Conservation (phyloP, 2,797 vertebrate species). For the Esox masquinongy region DNA sequence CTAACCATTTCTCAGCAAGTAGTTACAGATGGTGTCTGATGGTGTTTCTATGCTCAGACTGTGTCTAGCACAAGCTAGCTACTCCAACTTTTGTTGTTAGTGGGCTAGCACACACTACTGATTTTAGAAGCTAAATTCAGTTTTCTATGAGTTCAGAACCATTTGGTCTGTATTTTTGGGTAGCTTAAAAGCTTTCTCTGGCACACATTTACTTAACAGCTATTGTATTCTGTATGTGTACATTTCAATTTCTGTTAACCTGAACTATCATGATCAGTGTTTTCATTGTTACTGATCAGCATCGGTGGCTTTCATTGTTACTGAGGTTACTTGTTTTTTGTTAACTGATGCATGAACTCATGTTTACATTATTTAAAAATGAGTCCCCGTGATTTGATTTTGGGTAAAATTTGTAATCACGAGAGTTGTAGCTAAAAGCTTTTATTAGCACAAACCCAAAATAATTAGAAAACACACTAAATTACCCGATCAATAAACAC, state of each 20-base stretch:
- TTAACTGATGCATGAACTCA: neutral
- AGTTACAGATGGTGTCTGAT: neutral
- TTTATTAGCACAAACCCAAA: conserved; percentile 39
- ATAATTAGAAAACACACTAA: neutral
- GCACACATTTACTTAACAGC: neutral
- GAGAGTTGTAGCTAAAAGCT: neutral
- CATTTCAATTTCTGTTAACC: neutral
- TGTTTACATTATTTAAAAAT: neutral
- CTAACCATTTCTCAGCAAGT: neutral
- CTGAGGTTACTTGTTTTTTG: neutral
- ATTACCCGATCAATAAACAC: conserved; percentile 23
- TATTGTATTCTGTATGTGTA: neutral
- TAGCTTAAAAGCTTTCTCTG: neutral
- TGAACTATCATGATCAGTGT: neutral
- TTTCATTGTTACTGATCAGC: no score
- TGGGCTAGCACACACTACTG: no score
- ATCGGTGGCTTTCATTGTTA: neutral
- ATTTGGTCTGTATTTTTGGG: neutral
- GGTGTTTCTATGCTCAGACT: neutral
- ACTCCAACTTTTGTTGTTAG: neutral
- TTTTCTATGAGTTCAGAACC: neutral
- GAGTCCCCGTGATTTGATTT: neutral
- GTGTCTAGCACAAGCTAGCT: neutral
- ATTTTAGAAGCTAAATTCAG: neutral
- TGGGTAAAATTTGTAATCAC: neutral